Evolutionary conservation across 2,113 vertebrate genomes (phyloP).

Genomic region (Corvus moneduloides): DNA sequence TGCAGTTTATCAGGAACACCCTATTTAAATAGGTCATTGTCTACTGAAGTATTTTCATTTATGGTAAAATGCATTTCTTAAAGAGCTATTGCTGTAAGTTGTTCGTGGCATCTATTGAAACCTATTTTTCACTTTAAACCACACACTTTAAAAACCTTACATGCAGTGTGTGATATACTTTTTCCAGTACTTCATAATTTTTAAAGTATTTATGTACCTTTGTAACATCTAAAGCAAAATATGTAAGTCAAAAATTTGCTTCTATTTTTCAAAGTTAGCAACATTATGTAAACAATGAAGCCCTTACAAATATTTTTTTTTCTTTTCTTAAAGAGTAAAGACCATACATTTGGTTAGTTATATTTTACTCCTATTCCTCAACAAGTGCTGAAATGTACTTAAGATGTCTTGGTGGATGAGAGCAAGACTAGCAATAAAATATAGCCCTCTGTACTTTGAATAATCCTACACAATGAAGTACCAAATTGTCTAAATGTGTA

Average conservation of each 20-base stretch:
- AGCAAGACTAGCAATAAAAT: background rate
- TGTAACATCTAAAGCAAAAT: background rate
- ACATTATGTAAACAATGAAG: background rate
- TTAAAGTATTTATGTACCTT: background rate
- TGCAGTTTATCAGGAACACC: background rate
- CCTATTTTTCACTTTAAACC: background rate
- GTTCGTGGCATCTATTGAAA: background rate
- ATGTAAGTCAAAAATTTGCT: background rate
- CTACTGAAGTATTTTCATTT: background rate
- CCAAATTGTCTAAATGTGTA: background rate
- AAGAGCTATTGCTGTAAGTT: background rate
- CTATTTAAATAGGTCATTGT: background rate
- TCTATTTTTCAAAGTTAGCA: background rate
- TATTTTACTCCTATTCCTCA: background rate
- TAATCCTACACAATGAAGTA: background rate
- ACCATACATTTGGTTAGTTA: background rate
- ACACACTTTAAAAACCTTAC: background rate
- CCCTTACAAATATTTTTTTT: background rate
- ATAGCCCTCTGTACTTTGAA: background rate
- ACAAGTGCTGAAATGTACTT: background rate
- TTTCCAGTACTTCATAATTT: background rate
- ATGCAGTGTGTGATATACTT: background rate
- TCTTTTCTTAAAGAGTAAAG: background rate
- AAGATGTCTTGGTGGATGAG: background rate
- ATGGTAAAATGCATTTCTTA: background rate